Evolutionary conservation across 1,140 invertebrate genomes (phyloP).

Genomic region (Leptonema lineaticorne): DNA sequence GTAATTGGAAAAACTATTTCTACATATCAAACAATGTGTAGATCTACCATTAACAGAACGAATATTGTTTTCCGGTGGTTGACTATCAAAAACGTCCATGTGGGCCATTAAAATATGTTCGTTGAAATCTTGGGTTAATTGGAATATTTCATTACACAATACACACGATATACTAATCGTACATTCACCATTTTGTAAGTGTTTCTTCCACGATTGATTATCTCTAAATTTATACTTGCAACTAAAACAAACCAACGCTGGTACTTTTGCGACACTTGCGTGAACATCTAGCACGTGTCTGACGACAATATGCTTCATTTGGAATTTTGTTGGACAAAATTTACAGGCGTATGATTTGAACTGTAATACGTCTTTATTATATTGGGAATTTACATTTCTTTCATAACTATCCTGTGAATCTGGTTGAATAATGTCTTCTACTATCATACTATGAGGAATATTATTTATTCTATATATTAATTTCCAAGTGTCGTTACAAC

Average conservation of each 20-base stretch:
- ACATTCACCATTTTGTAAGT: constrained; percentile 54
- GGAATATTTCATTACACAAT: constrained; percentile 54
- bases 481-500: constrained; percentile 55
- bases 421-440: constrained; percentile 48
- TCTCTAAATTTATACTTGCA: constrained; percentile 53
- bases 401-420: constrained; percentile 23
- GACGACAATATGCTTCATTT: constrained; percentile 56
- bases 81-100: constrained; percentile 47
- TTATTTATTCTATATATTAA: constrained; percentile 55
- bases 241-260: constrained; percentile 50
- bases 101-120: constrained; percentile 54
- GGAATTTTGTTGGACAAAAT: constrained; percentile 55
- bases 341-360: constrained; percentile 55
- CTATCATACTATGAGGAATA: constrained; percentile 52
- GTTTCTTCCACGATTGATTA: constrained; percentile 52
- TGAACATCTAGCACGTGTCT: constrained; percentile 56
- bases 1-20: constrained; percentile 56
- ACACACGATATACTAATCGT: constrained; percentile 55
- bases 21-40: constrained; percentile 56
- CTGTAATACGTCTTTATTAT: constrained; percentile 56
- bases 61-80: constrained; percentile 47
- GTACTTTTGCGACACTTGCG: constrained; percentile 53
- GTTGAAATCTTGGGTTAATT: constrained; percentile 54
- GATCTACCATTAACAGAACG: constrained; percentile 53
- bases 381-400: constrained; percentile 46